These are phyloP conservation scores for Drosophila ambigua DNA, from an alignment of 1,140 invertebrate species.

Conservation along the genomic window DNA sequence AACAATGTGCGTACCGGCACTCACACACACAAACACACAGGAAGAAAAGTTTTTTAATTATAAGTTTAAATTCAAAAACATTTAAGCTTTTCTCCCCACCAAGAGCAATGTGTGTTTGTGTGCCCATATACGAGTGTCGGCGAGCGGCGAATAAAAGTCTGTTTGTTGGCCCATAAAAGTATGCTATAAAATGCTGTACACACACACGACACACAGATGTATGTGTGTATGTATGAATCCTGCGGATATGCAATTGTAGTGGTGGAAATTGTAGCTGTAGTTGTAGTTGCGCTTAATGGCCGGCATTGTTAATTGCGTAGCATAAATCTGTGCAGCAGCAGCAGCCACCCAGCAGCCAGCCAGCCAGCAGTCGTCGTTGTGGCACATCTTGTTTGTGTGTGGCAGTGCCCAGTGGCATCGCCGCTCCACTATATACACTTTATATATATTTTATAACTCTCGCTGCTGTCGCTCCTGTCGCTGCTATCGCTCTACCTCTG, in stretches of 20 bases:
- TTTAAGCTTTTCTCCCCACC: slow-evolving; percentile 55
- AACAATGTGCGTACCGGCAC: slow-evolving; percentile 57
- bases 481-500: too few species aligned
- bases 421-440: slow-evolving; percentile 31
- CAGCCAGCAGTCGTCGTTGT: slow-evolving; percentile 5
- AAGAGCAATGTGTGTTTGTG: neutral
- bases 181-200: slow-evolving; percentile 65
- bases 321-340: slow-evolving; percentile 75
- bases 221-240: too few species aligned
- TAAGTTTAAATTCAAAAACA: slow-evolving; percentile 82
- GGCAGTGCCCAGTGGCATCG: slow-evolving; percentile 6
- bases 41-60: slow-evolving; percentile 78
- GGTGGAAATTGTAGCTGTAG: slow-evolving; percentile 31
- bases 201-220: neutral
- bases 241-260: slow-evolving; percentile 40
- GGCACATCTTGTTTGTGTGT: slow-evolving; percentile 56
- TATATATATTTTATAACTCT: slow-evolving; percentile 68
- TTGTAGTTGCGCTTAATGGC: slow-evolving; percentile 65
- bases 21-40: neutral
- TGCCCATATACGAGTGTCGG: slow-evolving; percentile 43
- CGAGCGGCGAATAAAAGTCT: slow-evolving; percentile 68
- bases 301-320: slow-evolving; percentile 76
- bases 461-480: neutral
- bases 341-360: neutral
- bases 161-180: slow-evolving; percentile 77